phyloP scores from a whole-genome alignment of 2,888 invertebrate species.

The Sphaerophoria rueppellii region DNA sequence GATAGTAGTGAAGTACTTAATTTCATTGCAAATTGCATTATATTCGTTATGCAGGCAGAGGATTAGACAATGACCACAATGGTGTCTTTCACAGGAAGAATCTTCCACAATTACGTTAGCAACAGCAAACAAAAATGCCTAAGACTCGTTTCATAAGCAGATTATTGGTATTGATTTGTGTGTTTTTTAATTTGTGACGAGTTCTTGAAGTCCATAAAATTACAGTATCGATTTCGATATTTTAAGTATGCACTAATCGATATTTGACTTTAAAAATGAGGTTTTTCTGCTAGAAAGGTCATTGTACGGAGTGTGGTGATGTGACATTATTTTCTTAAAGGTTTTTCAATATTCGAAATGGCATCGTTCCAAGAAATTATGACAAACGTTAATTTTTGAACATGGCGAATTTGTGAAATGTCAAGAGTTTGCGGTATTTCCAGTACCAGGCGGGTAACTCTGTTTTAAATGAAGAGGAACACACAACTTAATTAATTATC shows the following conservation, averaged over 20 bases:
- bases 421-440: conserved; percentile 27
- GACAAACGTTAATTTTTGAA: background rate
- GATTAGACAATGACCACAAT: conserved; percentile 24
- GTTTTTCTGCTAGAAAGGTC: background rate
- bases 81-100: conserved; percentile 21
- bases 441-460: background rate
- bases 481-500: conserved; percentile 31
- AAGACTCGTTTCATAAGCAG: conserved; percentile 47
- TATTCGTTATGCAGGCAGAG: conserved; percentile 41
- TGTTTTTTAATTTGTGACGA: conserved; percentile 38
- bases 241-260: conserved; percentile 36
- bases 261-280: background rate
- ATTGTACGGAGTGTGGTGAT: conserved; percentile 6
- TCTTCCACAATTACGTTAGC: background rate
- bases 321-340: background rate
- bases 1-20: conserved; percentile 54
- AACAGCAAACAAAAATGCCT: background rate
- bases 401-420: conserved; percentile 11
- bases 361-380: conserved; percentile 23
- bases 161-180: conserved; percentile 66
- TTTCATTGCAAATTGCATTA: conserved; percentile 66
- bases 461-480: background rate
- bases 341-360: conserved; percentile 7
- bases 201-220: conserved; percentile 19
- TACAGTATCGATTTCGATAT: background rate